Percentiles rank a stretch among this genome's conserved stretches.
Conservation (phyloP, 2,113 vertebrate genomes). For the Colistium nudipinnis region DNA sequence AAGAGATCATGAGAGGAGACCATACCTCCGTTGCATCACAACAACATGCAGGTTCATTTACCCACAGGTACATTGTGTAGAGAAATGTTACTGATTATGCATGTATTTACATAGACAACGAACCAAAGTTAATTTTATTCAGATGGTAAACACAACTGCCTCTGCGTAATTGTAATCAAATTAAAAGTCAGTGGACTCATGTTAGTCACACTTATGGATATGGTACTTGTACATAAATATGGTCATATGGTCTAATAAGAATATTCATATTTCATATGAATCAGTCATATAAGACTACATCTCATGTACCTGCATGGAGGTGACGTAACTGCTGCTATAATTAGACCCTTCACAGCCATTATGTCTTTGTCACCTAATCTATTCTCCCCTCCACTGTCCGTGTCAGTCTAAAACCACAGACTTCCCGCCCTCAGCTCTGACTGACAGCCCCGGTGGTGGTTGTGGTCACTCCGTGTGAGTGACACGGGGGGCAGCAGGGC, state of each 20-base stretch:
- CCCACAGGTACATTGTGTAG: neutral
- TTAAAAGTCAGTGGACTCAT: constrained; percentile 10
- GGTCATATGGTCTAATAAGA: constrained; percentile 16
- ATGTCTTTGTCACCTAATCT: constrained; percentile 73
- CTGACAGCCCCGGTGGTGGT: constrained; percentile 77
- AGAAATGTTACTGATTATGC: neutral
- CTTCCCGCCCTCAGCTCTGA: constrained; percentile 70
- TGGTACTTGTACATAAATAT: neutral
- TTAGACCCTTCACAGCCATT: constrained; percentile 71
- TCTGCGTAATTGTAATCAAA: constrained; percentile 17
- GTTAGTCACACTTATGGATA: constrained; percentile 2
- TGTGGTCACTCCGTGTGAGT: constrained; percentile 72
- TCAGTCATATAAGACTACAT: constrained; percentile 26
- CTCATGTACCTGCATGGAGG: constrained; percentile 61
- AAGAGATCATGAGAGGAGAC: neutral
- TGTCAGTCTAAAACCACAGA: constrained; percentile 70
- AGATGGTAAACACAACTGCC: neutral
- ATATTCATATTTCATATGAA: constrained; percentile 4
- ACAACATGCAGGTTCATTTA: neutral
- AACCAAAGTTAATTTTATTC: constrained; percentile 15
- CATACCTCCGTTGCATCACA: neutral
- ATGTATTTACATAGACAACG: constrained; percentile 18
- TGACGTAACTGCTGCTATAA: constrained; percentile 67
- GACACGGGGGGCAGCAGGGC: constrained; percentile 65
- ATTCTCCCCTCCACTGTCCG: constrained; percentile 58